These are phyloP conservation scores for Stictonetta naevosa DNA, from an alignment of 2,113 vertebrate genomes.

Conservation along the genomic window DNA sequence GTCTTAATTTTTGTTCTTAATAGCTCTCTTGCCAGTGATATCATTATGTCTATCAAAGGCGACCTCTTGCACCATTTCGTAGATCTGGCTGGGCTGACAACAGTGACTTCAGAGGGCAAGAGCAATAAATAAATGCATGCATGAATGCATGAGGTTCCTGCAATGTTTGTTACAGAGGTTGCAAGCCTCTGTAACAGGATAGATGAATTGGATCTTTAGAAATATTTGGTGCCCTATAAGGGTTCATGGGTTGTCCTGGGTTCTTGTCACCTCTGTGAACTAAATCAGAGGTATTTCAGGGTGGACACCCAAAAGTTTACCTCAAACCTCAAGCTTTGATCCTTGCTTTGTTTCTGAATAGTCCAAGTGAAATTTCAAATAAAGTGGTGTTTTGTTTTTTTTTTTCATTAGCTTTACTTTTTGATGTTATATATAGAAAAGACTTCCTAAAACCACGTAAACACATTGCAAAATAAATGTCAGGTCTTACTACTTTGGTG, in stretches of 20 bases:
- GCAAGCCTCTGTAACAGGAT: neutral
- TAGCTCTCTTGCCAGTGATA: neutral
- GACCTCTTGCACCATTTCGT: neutral
- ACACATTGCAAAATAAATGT: neutral
- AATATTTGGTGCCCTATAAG: neutral
- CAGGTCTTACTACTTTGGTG: neutral
- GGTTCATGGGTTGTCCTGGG: neutral
- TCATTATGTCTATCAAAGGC: neutral
- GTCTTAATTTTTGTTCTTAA: neutral
- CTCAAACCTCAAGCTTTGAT: neutral
- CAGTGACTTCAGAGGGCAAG: neutral
- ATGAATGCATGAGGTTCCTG: neutral
- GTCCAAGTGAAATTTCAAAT: neutral
- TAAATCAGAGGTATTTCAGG: neutral
- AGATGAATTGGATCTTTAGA: neutral
- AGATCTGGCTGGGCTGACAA: neutral
- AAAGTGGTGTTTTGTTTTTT: neutral
- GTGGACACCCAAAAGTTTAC: neutral
- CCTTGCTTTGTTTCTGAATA: neutral
- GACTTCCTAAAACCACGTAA: neutral
- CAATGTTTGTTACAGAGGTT: neutral
- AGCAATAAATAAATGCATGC: neutral
- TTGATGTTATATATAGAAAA: neutral
- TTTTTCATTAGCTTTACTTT: neutral
- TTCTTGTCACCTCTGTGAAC: neutral